Evolutionary conservation across 30 jellyfish, hydroid and myxozoan species (phyloP), one percentile per base, ranked within the genome.

Genomic region (Aurelia coerulea): DNA sequence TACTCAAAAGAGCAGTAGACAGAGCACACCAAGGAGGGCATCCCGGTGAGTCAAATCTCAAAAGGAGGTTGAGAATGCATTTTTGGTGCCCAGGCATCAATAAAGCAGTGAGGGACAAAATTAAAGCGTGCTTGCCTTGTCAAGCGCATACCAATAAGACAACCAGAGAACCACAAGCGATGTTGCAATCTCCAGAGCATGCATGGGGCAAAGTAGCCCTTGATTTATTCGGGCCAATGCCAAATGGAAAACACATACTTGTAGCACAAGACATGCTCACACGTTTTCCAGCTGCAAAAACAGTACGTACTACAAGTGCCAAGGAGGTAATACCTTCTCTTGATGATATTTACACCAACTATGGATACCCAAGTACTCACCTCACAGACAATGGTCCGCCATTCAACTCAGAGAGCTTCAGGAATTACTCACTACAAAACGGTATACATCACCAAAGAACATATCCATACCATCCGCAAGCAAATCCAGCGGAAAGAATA

Each of bases 211-310:
- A 88, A 18, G 96, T 88, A 31, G 82, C 62, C 66, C 71, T 73
- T 17, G 89, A 74, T 58, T 66, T 85, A 32, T 85, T 73, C 74
- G 86, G 96, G 65, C 96, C 96, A 7, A 66, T 87, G 85, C 96
- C 96, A 8, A 68, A 52, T 74, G 78, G 69, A 46, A 49, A 60
- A 15, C 96, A 78, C 60, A 87, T 85, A 7, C 66, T 85, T 63
- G 94, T 74, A 46, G 94, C 65, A 19, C 94, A 85, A 74, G 76
- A 82, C 18, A 6, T 51, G 78, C 67, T 53, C 63, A 5, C 92
- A 29, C 62, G 88, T 2, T 85, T 33, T 65, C 89, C 89, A 29
- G 88, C 88, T 62, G 89, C 94, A 62, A 73, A 85, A 65, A 64
- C 65, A 32, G 94, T 85, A 62, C 67, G 65, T 37, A 46, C 59